A percentile compares a stretch with the other conserved stretches of the same genome.
Conservation (phyloP, 2,113 vertebrate species). For the Phocoena sinus region DNA sequence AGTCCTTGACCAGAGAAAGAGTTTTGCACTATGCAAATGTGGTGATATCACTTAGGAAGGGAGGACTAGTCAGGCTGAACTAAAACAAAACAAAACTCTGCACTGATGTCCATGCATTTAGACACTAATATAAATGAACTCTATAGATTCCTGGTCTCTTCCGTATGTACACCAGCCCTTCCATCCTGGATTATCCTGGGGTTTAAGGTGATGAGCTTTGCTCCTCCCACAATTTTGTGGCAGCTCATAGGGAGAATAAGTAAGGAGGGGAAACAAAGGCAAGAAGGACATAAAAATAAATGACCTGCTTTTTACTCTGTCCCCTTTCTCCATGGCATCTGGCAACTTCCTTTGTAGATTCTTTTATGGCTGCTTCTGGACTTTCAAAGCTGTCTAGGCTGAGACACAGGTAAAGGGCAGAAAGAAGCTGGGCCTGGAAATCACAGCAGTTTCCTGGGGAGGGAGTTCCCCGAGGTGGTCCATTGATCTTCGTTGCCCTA, state of each 20-base stretch:
- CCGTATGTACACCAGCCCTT: too few species aligned
- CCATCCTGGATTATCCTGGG: background rate
- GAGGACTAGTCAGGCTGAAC: background rate
- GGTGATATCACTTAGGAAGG: background rate
- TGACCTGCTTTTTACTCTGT: background rate
- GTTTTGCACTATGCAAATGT: background rate
- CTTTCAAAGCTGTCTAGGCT: background rate
- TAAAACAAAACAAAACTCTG: background rate
- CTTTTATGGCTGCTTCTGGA: background rate
- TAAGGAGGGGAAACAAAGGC: background rate
- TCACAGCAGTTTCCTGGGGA: background rate
- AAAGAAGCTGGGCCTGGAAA: background rate
- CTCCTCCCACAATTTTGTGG: background rate
- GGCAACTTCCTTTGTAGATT: background rate
- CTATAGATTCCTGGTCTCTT: background rate
- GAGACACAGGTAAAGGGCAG: background rate
- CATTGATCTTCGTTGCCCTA: background rate
- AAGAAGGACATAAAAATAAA: slow-evolving; percentile 23
- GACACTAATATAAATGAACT: background rate
- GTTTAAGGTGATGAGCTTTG: background rate
- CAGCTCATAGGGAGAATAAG: background rate
- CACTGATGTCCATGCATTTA: background rate
- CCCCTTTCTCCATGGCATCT: background rate
- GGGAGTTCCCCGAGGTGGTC: background rate
- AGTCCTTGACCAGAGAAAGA: background rate